Evolutionary conservation across 2,113 vertebrate genomes (phyloP), one percentile per base, ranked within the genome.

Genomic region (Cervus canadensis): DNA sequence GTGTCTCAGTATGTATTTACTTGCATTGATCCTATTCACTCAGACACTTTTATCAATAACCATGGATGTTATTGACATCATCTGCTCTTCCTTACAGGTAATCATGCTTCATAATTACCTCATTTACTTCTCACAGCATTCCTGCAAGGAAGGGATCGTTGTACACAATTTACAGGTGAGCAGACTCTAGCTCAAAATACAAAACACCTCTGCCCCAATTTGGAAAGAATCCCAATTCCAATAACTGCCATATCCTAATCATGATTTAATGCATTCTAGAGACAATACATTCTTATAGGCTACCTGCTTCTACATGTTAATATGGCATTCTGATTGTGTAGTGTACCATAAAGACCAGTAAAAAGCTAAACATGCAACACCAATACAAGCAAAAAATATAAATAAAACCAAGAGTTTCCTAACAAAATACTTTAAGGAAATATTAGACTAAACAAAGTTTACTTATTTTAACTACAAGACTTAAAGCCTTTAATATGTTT

Each of bases 391-490:
- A 57, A 78, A 84, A 95, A 40, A 8, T 9, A 21, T 23, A 81
- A 59, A 48, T 13, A 62, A 67, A 93, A 43, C 15, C 30, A 54
- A 67, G 76, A 40, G 40, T 89, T 93, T 82, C 40, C 36, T 52
- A 50, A 60, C 43, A 15, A 67, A 76, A 30, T 56, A 71, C 45
- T 67, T 92, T 94, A 28, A 95, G 54, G 56, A 95, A 76, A 76
- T 78, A 60, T 30, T 48, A 92, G 7, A 28, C 33, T 96, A 94
- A 83, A 79, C 74, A 87, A 87, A 54, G 25, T 84, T 92, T 60
- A 52, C 57, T 96, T 92, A 83, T n/a, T 95, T 97, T 98, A 95
- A 90, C 62, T 92, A 36, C 0, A 92, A 86, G 60, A 95, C 54
- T 88, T 86, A 64, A 93, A 88, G 12, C 30, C 93, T 94, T 95